Evolutionary conservation across 2,888 invertebrate genomes (phyloP).

Genomic region (Drosophila mettleri): DNA sequence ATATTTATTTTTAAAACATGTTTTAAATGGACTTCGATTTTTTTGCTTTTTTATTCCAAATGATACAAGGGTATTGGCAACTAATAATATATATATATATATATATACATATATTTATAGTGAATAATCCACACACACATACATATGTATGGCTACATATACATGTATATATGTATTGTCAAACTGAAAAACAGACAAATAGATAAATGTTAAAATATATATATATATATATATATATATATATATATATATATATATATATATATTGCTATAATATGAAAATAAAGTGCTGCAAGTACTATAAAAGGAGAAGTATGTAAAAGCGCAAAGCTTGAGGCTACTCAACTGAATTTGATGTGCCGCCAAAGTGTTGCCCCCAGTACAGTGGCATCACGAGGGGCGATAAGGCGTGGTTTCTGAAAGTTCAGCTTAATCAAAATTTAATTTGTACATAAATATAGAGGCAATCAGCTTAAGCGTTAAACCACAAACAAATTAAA

Average conservation of each 20-base stretch:
- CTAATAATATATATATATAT: slow-evolving; percentile 1
- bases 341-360: slow-evolving; percentile 1
- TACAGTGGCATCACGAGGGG: not conserved
- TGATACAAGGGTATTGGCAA: not conserved
- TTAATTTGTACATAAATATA: slow-evolving; percentile 43
- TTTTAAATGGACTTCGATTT: not conserved
- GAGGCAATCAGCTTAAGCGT: slow-evolving; percentile 42
- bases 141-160: slow-evolving; percentile 22
- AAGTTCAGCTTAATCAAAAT: slow-evolving; percentile 48
- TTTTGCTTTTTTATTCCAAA: not conserved
- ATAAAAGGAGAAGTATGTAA: slow-evolving; percentile 17
- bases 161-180: slow-evolving; percentile 32
- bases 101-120: slow-evolving; percentile 7
- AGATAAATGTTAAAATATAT: slow-evolving; percentile 2
- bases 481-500: slow-evolving; percentile 29
- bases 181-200: not conserved
- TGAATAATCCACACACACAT: not conserved
- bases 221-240: not conserved
- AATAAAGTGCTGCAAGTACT: slow-evolving; percentile 52
- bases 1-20: not conserved
- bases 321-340: not conserved
- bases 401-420: slow-evolving; percentile 7
- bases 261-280: not conserved
- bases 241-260: not conserved
- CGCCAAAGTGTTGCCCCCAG: not conserved